Percentiles rank a stretch among this genome's conserved stretches.
These are phyloP conservation scores for Oscheius sp. DNA, from an alignment of 1,140 invertebrate species.

Conservation along the genomic window DNA sequence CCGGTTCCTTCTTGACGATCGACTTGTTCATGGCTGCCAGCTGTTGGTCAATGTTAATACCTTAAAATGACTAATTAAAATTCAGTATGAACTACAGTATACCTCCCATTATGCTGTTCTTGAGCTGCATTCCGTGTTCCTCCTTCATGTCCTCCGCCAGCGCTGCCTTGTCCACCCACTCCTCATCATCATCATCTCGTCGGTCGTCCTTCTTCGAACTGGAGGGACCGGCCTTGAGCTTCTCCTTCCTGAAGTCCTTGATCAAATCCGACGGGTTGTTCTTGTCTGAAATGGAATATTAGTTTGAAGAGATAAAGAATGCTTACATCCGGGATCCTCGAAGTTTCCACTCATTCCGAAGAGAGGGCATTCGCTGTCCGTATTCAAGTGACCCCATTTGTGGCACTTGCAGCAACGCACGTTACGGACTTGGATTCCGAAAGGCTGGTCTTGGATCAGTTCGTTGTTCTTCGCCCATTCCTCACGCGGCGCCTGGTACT, in stretches of 20 bases:
- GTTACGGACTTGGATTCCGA: constrained; percentile 92
- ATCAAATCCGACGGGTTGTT: constrained; percentile 60
- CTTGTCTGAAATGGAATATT: constrained; percentile 49
- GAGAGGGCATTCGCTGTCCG: constrained; percentile 71
- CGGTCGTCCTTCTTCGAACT: constrained; percentile 17
- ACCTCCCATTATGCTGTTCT: constrained; percentile 4
- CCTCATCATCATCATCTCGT: constrained; percentile 30
- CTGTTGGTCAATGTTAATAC: constrained; percentile 26
- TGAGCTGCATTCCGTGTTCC: constrained; percentile 41
- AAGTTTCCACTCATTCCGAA: constrained; percentile 59
- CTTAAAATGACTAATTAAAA: constrained; percentile 9
- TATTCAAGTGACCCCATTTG: constrained; percentile 99
- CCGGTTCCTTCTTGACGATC: constrained; percentile 4
- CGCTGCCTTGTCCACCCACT: constrained; percentile 28
- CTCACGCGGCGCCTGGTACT: constrained; percentile 96
- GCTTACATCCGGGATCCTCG: constrained; percentile 58
- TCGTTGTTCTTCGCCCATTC: constrained; percentile 63
- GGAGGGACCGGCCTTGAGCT: background rate
- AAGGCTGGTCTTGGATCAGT: constrained; percentile 85
- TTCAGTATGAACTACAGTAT: background rate
- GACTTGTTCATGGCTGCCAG: constrained; percentile 23
- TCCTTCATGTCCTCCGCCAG: constrained; percentile 39
- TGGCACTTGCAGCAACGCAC: constrained; percentile 97
- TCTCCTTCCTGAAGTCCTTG: constrained; percentile 40
- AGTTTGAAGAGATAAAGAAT: constrained; percentile 10